These are phyloP conservation scores for Silvanus unidentatus DNA, from an alignment of 2,888 invertebrate species.

Conservation along the genomic window DNA sequence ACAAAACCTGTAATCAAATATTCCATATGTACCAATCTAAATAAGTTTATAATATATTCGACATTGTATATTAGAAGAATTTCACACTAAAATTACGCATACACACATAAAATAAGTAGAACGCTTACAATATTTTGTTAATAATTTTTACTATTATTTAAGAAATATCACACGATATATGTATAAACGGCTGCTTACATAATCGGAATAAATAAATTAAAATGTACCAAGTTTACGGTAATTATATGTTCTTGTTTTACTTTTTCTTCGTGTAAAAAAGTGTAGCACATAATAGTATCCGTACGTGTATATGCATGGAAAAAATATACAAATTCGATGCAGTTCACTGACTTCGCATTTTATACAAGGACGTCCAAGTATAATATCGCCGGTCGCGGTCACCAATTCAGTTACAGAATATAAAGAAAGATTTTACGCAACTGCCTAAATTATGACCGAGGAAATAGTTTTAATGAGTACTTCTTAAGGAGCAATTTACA, in stretches of 20 bases:
- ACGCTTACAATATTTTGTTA: slow-evolving; percentile 1
- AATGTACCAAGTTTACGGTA: slow-evolving; percentile 10
- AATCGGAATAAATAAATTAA: slow-evolving; percentile 3
- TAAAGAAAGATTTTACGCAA: slow-evolving; percentile 18
- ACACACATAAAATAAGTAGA: slow-evolving; percentile 4
- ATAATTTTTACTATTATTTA: not conserved
- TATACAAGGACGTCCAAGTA: slow-evolving; percentile 22
- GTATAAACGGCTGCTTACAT: not conserved
- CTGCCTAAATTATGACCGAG: slow-evolving; percentile 12
- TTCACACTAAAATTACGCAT: slow-evolving; percentile 6
- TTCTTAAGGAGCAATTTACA: not conserved
- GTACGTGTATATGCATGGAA: not conserved
- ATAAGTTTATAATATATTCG: too few species aligned
- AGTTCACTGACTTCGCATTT: slow-evolving; percentile 29
- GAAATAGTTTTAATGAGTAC: not conserved
- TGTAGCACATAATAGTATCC: too few species aligned
- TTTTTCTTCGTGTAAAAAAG: too few species aligned
- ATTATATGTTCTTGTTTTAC: not conserved
- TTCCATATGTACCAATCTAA: too few species aligned
- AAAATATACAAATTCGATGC: slow-evolving; percentile 11
- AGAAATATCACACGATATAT: slow-evolving; percentile 1
- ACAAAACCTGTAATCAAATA: too few species aligned
- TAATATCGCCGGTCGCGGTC: slow-evolving; percentile 10
- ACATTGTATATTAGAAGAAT: slow-evolving; percentile 4
- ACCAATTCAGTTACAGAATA: too few species aligned